Evolutionary conservation across 2,888 invertebrate genomes (phyloP).

Genomic region (Diadromus collaris): DNA sequence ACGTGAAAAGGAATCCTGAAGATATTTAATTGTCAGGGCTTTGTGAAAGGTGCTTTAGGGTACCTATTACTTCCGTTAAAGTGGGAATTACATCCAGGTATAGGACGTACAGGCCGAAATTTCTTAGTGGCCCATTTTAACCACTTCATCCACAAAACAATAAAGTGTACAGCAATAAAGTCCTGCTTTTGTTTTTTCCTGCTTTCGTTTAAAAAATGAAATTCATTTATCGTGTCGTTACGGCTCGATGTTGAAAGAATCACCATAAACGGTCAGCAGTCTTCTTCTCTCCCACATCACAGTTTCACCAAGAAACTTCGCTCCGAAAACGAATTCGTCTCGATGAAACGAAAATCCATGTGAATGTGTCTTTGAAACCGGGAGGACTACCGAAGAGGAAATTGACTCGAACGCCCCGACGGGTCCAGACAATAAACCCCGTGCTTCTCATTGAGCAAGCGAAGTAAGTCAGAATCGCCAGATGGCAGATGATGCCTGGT

Average conservation of each 20-base stretch:
- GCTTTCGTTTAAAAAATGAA: background rate
- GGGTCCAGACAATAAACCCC: constrained; percentile 41
- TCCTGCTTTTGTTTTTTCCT: no score
- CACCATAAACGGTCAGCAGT: no score
- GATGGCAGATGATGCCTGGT: constrained; percentile 77
- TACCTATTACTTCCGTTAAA: no score
- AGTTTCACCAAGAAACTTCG: background rate
- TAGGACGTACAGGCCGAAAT: no score
- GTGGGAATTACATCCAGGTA: no score
- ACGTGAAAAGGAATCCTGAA: no score
- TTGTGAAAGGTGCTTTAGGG: no score
- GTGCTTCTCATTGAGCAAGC: constrained; percentile 37
- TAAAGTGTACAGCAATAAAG: no score
- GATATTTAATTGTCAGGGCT: no score
- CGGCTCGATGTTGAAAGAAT: background rate
- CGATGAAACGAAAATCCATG: background rate
- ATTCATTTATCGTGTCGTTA: background rate
- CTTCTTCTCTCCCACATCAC: background rate
- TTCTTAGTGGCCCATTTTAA: no score
- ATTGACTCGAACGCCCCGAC: constrained; percentile 10
- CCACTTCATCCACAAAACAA: no score
- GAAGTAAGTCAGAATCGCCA: constrained; percentile 67
- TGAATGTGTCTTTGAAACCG: background rate
- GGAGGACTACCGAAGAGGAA: constrained; percentile 3
- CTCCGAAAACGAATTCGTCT: background rate